Percentiles rank a stretch among this genome's conserved stretches.
These are phyloP conservation scores for Etheostoma cragini DNA, from an alignment of 2,113 vertebrate species.

Conservation along the genomic window DNA sequence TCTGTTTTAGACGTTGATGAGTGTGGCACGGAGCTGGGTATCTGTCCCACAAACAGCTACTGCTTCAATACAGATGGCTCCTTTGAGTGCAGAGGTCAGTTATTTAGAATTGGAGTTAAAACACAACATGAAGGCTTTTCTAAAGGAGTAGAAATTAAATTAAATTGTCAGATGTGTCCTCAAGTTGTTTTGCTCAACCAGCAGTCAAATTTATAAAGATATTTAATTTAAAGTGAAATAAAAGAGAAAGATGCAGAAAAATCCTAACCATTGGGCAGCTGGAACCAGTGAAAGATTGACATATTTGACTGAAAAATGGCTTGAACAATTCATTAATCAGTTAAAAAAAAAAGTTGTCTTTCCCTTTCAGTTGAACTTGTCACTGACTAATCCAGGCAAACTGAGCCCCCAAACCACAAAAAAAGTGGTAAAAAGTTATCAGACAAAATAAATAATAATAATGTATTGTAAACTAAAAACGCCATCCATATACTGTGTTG, in stretches of 20 bases:
- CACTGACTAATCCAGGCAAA: not conserved
- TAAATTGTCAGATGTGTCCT: too few relatives aligned
- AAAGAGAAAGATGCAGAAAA: not conserved
- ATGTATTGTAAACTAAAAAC: too few relatives aligned
- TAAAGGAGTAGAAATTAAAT: too few relatives aligned
- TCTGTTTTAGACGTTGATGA: conserved; percentile 90
- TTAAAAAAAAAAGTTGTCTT: not conserved
- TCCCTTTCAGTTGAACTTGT: not conserved
- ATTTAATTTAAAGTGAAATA: not conserved
- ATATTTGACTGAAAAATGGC: not conserved
- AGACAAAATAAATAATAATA: not conserved
- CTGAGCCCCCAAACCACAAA: not conserved
- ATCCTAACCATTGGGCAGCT: not conserved
- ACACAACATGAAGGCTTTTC: not conserved
- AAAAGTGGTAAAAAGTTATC: not conserved
- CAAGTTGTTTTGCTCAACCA: not conserved
- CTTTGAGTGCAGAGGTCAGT: conserved; percentile 92
- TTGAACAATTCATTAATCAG: not conserved
- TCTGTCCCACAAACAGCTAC: conserved; percentile 88
- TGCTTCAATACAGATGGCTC: conserved; percentile 94
- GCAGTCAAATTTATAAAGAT: not conserved
- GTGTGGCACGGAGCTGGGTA: conserved; percentile 89
- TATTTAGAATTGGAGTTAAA: not conserved
- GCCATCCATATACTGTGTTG: not conserved
- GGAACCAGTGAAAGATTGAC: not conserved